A percentile compares a stretch with the other conserved stretches of the same genome.
Conservation (phyloP, 1,140 invertebrate genomes). For the Telenomus remus region DNA sequence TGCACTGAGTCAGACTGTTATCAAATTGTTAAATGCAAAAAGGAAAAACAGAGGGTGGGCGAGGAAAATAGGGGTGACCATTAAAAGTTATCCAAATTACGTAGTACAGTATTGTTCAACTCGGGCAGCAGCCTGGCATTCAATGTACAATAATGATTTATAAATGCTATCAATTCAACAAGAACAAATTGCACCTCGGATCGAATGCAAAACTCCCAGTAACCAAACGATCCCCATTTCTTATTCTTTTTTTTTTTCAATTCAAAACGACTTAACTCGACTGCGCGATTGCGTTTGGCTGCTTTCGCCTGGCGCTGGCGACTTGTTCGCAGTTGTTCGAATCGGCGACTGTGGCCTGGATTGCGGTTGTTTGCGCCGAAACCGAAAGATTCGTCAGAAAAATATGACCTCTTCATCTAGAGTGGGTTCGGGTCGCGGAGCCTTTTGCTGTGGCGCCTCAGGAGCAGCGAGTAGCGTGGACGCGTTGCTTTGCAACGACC, state of each 20-base stretch:
- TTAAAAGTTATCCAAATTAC: constrained; percentile 1
- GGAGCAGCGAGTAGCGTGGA: constrained; percentile 45
- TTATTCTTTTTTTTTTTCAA: constrained; percentile 22
- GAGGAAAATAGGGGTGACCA: no score
- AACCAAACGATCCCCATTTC: no score
- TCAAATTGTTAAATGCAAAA: constrained; percentile 30
- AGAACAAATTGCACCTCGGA: constrained; percentile 3
- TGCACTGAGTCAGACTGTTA: constrained; percentile 10
- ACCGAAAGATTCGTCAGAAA: constrained; percentile 76
- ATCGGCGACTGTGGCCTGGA: constrained; percentile 25
- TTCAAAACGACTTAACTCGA: constrained; percentile 73
- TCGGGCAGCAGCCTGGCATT: constrained; percentile 3
- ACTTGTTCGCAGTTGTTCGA: not conserved
- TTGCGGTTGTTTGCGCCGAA: constrained; percentile 66
- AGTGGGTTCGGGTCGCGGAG: constrained; percentile 57
- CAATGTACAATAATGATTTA: constrained; percentile 17
- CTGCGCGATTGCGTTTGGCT: constrained; percentile 62
- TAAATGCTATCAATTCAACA: constrained; percentile 5
- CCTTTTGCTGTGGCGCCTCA: constrained; percentile 34
- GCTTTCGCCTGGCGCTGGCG: constrained; percentile 12
- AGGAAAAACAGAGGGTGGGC: no score
- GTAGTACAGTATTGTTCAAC: constrained; percentile 2
- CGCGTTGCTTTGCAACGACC: constrained; percentile 63
- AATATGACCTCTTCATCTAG: constrained; percentile 76
- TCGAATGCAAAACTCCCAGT: not conserved